phyloP scores from a whole-genome alignment of 2,888 invertebrate genomes.

The Phyllotreta striolata region DNA sequence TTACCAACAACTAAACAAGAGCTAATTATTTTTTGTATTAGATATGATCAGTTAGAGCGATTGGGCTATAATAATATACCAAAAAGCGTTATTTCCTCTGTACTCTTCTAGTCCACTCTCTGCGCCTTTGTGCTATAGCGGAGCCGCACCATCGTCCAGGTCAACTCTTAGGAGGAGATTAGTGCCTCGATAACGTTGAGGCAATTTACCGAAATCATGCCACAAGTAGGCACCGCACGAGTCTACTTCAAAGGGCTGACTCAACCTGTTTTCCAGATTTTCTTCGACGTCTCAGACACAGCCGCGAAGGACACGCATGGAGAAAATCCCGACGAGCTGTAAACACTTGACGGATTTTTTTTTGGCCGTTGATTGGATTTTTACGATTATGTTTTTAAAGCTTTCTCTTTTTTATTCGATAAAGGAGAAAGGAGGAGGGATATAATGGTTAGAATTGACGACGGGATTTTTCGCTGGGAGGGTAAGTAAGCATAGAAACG shows the following conservation, averaged over 20 bases:
- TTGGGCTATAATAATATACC: conserved; percentile 8
- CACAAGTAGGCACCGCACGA: conserved; percentile 46
- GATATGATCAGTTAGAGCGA: too few species aligned
- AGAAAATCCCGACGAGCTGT: conserved; percentile 3
- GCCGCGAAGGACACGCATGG: not conserved
- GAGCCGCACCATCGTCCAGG: conserved; percentile 50
- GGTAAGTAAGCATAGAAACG: too few species aligned
- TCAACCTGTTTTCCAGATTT: conserved; percentile 21
- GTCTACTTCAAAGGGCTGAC: conserved; percentile 31
- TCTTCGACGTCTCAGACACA: conserved; percentile 12
- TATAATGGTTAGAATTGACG: too few species aligned
- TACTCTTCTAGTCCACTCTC: not conserved
- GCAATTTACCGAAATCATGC: conserved; percentile 60
- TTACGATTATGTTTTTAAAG: too few species aligned
- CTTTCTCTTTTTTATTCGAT: too few species aligned
- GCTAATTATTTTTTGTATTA: too few species aligned
- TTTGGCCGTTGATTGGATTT: not conserved
- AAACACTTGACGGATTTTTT: not conserved
- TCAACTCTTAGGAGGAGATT: conserved; percentile 58
- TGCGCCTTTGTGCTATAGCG: conserved; percentile 22
- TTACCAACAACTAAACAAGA: too few species aligned
- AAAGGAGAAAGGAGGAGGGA: too few species aligned
- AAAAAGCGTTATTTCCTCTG: conserved; percentile 6
- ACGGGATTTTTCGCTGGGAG: too few species aligned
- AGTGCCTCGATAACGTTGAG: conserved; percentile 55